These are phyloP conservation scores for Emydura subglobosa DNA, from an alignment of 2,113 vertebrate species.

Conservation along the genomic window DNA sequence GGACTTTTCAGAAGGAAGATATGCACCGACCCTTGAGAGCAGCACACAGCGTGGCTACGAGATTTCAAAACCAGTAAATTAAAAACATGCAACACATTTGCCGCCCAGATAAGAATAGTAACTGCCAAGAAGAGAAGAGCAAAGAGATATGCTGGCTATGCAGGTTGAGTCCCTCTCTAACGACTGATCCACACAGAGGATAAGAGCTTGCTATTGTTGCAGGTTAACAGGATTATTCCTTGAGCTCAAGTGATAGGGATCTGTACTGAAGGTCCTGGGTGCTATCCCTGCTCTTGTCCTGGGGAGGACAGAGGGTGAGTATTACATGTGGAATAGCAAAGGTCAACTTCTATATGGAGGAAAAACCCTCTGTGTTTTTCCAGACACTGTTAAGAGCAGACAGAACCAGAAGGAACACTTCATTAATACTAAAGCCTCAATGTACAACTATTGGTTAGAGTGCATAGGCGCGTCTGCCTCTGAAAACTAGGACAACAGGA, in stretches of 20 bases:
- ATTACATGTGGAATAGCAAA: not conserved
- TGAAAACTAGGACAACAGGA: too few species aligned
- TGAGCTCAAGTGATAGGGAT: too few species aligned
- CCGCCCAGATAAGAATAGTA: not conserved
- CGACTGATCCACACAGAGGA: too few species aligned
- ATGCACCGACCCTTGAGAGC: too few species aligned
- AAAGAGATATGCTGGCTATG: not conserved
- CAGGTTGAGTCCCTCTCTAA: not conserved
- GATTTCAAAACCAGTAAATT: too few species aligned
- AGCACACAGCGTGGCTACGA: not conserved
- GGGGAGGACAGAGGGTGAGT: not conserved
- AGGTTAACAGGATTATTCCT: not conserved
- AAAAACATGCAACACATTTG: not conserved
- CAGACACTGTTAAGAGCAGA: not conserved
- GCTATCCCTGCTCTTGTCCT: too few species aligned
- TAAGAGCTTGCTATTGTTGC: not conserved
- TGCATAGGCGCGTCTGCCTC: not conserved
- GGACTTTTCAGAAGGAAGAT: too few species aligned
- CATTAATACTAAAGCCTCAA: not conserved
- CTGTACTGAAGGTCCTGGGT: too few species aligned
- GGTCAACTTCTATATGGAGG: too few species aligned
- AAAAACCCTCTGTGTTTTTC: not conserved
- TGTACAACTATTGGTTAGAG: not conserved
- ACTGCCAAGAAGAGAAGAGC: not conserved
- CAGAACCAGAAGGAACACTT: not conserved